Evolutionary conservation across 2,888 invertebrate species (phyloP).

Genomic region (Deroplatys truncata): DNA sequence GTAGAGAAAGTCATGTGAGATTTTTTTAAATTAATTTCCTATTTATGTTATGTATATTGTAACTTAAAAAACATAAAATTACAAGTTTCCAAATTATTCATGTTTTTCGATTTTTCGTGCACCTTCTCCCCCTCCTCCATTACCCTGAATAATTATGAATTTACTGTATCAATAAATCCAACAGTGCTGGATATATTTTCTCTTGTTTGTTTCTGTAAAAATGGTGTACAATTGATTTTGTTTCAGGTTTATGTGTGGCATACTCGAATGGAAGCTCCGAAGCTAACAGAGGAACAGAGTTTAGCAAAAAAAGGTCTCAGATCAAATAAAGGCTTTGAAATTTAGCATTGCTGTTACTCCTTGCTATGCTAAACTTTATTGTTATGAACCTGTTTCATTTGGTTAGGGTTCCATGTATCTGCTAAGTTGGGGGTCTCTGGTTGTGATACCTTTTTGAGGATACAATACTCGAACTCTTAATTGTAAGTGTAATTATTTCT

Average conservation of each 20-base stretch:
- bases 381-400: neutral
- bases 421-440: neutral
- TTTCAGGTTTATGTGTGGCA: slow-evolving; percentile 93
- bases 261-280: slow-evolving; percentile 88
- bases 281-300: slow-evolving; percentile 64
- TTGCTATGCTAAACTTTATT: neutral
- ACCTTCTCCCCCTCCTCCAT: too few species aligned
- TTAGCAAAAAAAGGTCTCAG: slow-evolving; percentile 48
- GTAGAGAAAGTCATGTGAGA: too few species aligned
- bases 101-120: too few species aligned
- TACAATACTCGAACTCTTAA: neutral
- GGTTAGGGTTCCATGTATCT: neutral
- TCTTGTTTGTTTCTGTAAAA: neutral
- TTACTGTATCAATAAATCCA: too few species aligned
- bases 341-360: slow-evolving; percentile 39
- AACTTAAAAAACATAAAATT: too few species aligned
- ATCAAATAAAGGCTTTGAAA: slow-evolving; percentile 59
- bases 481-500: neutral
- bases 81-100: too few species aligned
- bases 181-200: too few species aligned
- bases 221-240: slow-evolving; percentile 16
- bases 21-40: too few species aligned
- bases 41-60: too few species aligned
- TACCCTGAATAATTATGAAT: too few species aligned
- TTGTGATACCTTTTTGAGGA: neutral